These are phyloP conservation scores for Borostomias antarcticus DNA, from an alignment of 2,797 vertebrate genomes.

Conservation along the genomic window DNA sequence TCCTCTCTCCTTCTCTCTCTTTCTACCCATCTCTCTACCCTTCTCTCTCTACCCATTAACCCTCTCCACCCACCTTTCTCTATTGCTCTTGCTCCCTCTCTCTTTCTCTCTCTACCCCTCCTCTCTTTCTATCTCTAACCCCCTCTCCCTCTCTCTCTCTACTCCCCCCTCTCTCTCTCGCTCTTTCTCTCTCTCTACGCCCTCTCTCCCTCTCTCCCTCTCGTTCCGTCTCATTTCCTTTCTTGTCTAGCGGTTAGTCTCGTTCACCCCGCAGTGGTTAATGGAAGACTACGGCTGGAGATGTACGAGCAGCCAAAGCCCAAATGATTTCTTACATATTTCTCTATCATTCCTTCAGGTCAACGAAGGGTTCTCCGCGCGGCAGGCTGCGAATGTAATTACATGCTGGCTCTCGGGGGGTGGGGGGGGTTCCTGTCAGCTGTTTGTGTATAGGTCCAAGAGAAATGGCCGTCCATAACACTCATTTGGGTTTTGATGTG, in stretches of 20 bases:
- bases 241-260: background rate
- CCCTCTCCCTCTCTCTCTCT: background rate
- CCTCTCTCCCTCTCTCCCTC: background rate
- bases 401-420: background rate
- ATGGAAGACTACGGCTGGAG: background rate
- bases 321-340: background rate
- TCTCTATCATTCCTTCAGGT: background rate
- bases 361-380: background rate
- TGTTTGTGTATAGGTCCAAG: too few species aligned
- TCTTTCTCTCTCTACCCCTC: background rate
- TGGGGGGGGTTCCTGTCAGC: too few species aligned
- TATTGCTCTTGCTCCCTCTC: too few species aligned
- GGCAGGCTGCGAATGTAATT: background rate
- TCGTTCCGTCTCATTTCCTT: background rate
- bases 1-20: background rate
- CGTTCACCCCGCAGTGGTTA: background rate
- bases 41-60: background rate
- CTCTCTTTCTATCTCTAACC: constrained; percentile 7
- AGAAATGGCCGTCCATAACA: too few species aligned
- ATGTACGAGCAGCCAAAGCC: background rate
- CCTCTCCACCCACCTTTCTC: too few species aligned
- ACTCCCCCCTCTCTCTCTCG: constrained; percentile 1
- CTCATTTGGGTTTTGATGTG: too few species aligned
- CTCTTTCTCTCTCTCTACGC: constrained; percentile 2
- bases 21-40: background rate